A percentile compares a stretch with the other conserved stretches of the same genome.
phyloP scores from a whole-genome alignment of 2,113 vertebrate genomes.

The Cichladusa arquata region DNA sequence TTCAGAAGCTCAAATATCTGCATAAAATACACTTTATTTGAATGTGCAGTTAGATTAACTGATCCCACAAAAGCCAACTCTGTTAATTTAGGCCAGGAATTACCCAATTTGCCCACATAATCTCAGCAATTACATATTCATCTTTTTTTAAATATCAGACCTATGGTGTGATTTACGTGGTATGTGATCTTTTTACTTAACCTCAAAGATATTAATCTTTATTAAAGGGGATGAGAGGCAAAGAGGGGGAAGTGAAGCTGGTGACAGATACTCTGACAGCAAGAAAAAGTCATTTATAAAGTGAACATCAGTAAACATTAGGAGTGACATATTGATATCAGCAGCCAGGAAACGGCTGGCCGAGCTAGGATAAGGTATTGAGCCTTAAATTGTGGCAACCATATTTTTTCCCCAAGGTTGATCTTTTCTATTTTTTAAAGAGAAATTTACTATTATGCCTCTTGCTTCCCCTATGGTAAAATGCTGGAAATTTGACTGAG shows the following conservation, averaged over 20 bases:
- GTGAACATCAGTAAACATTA: constrained; percentile 31
- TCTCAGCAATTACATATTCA: constrained; percentile 33
- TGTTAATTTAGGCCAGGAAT: constrained; percentile 40
- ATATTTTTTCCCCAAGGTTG: neutral
- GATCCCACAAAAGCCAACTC: constrained; percentile 10
- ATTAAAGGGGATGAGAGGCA: constrained; percentile 22
- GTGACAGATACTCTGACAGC: constrained; percentile 34
- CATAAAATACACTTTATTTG: neutral
- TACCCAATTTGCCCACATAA: constrained; percentile 41
- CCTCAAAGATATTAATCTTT: constrained; percentile 42
- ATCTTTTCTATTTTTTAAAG: constrained; percentile 8
- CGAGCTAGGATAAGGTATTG: neutral
- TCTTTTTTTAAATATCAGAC: constrained; percentile 46
- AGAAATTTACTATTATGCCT: constrained; percentile 14
- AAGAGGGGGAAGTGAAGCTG: neutral
- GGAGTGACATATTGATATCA: constrained; percentile 20
- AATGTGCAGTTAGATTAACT: neutral
- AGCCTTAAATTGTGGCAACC: neutral
- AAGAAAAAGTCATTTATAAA: constrained; percentile 26
- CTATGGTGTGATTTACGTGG: constrained; percentile 2
- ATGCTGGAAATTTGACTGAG: constrained; percentile 21
- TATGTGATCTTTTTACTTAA: constrained; percentile 20
- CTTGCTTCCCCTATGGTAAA: constrained; percentile 15
- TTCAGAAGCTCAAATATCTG: neutral
- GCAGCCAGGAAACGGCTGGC: neutral